These are phyloP conservation scores for Gymnoscelis rufifasciata DNA, from an alignment of 2,888 invertebrate genomes.

Conservation along the genomic window DNA sequence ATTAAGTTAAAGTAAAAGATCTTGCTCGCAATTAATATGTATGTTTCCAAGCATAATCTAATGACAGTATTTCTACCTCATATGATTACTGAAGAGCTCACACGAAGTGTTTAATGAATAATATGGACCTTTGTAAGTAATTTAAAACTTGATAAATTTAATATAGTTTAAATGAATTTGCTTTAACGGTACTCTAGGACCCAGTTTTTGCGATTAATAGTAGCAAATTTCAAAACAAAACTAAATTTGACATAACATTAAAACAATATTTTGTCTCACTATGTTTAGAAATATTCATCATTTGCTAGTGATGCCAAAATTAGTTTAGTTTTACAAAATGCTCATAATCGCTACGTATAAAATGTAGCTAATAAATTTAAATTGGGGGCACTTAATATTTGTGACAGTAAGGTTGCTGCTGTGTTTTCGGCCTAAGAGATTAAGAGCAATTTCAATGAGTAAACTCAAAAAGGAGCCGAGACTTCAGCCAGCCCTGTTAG, in stretches of 20 bases:
- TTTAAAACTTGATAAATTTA: constrained; percentile 1
- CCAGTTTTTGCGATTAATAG: background rate
- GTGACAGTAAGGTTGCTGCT: background rate
- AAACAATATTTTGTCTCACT: background rate
- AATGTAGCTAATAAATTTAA: background rate
- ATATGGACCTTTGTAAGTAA: constrained; percentile 11
- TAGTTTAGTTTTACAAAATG: background rate
- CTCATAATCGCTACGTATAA: background rate
- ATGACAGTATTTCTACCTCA: constrained; percentile 22
- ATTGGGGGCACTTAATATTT: constrained; percentile 8
- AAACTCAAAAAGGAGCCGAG: constrained; percentile 5
- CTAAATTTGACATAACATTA: background rate
- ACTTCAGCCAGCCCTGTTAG: constrained; percentile 2
- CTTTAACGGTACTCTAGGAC: background rate
- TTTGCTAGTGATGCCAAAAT: background rate
- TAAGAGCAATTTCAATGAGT: too few species aligned
- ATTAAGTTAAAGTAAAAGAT: constrained; percentile 11
- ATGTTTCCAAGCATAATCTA: constrained; percentile 14
- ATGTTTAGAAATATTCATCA: background rate
- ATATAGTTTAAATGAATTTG: background rate
- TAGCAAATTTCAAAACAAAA: background rate
- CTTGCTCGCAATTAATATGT: constrained; percentile 11
- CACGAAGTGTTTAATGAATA: constrained; percentile 17
- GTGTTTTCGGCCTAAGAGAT: constrained; percentile 11
- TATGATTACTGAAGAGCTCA: constrained; percentile 20